Conservation (phyloP, 2,888 invertebrate species). For the Aspidapion aeneum region DNA sequence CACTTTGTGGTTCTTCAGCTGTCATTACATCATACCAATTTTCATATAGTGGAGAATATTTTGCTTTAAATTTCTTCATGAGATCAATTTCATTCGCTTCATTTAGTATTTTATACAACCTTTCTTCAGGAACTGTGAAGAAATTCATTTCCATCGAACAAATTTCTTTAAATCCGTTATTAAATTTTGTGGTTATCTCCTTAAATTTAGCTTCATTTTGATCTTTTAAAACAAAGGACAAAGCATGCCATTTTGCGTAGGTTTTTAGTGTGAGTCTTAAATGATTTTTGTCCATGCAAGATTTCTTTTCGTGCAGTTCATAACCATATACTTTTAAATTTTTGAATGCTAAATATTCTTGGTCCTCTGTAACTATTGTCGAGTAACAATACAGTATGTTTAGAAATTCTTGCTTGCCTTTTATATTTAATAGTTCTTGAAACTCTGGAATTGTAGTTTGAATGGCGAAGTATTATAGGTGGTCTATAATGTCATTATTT, state of each 20-base stretch:
- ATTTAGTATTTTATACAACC: not conserved
- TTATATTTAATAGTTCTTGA: too few relatives aligned
- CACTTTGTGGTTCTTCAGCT: not conserved
- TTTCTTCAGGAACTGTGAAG: not conserved
- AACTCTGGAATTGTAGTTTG: too few relatives aligned
- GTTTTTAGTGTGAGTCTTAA: not conserved
- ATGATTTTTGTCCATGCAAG: not conserved
- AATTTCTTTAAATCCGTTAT: not conserved
- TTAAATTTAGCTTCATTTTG: not conserved
- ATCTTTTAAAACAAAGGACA: not conserved
- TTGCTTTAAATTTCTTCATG: not conserved
- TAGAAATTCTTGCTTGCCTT: not conserved
- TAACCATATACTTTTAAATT: not conserved
- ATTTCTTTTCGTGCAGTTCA: not conserved
- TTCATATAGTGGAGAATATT: not conserved
- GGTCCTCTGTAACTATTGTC: not conserved
- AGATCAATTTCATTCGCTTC: not conserved
- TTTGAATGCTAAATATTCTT: not conserved
- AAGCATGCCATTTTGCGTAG: constrained; percentile 1
- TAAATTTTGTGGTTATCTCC: not conserved
- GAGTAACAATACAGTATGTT: not conserved
- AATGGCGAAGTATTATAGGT: too few relatives aligned
- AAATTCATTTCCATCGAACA: not conserved
- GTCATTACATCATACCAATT: not conserved
- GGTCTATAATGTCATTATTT: too few relatives aligned